Evolutionary conservation across 2,888 invertebrate genomes (phyloP), one percentile per base, ranked within the genome.

Genomic region (Drosophila basisetae): DNA sequence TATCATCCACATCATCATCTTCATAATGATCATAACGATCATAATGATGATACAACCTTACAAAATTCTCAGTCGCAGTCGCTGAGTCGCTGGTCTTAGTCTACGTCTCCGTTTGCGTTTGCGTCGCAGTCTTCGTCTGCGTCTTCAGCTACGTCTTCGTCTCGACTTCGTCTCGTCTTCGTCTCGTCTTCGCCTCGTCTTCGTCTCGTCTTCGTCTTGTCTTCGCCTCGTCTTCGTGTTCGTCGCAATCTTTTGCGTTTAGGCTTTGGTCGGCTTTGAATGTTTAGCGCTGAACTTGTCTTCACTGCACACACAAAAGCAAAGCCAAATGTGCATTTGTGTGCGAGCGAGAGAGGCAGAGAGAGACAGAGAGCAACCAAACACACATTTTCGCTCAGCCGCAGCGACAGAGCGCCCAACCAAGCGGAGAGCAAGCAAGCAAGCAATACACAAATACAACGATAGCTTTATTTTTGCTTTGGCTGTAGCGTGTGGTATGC

Each of bases 401-500:
- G 54, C 54, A 54, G 54, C 33, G 35, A 33, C 11, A 37, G 71
- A 58, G 59, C 67, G 55, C 60, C 65, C 68, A 76, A 28, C 73
- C 43, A 77, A 71, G 68, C 80, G 75, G 56, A 75, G 69, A 72
- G 64, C 58, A 66, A 58, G 41, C 39, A 41, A 28, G 28, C 58
- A 58, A 69, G 64, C 58, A 66, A 43, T 60, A 67, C 85, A 83
- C 76, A 31, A 77, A 80, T 52, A 89, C 90, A 83, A 50, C 71
- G 82, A 85, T 62, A 80, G 84, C 89, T 85, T 90, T 90, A 88
- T 88, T 90, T 90, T 86, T 82, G 90, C 85, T 77, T 79, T 83
- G 74, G 71, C 81, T 73, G 54, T 81, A 80, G 82, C 81, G 89
- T 91, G 92, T 92, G 93, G 92, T 93, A 93, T 93, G 93, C 91